Evolutionary conservation across 2,113 vertebrate species (phyloP), one percentile per base, ranked within the genome.

Genomic region (Neolamprologus caudopunctatus): DNA sequence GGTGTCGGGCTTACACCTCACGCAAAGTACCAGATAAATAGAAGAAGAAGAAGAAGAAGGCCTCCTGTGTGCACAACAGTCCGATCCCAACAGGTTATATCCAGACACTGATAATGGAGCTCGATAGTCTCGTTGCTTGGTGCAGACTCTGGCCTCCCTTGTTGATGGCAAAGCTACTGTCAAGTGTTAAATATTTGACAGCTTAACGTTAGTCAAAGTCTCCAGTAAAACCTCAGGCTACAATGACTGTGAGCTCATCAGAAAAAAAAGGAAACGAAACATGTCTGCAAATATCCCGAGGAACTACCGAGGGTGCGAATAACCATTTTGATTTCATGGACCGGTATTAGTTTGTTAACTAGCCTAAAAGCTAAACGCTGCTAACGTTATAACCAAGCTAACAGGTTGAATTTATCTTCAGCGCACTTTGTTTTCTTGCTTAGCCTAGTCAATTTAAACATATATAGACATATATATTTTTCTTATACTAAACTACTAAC

Each of bases 161-260:
- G 42, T 28, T 53, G 87, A 53, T 45, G 80, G 37, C 12, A 75
- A 81, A 90, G 81, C 80, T 80, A 89, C 90, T 88, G 88, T 84
- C 87, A 92, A 85, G 83, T 84, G 87, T 89, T 87, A 90, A 92
- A 94, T 93, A 92, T 93, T 57, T 94, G 93, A 93, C 94, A 93
- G 92, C 78, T 92, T 84, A 31, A 35, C 55, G 55, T 80, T 63
- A 55, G 66, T 82, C 78, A 58, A 84, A 85, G 71, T 89, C 82
- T 66, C 42, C 31, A 58, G 87, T 54, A 83, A 90, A 88, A 89
- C 79, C 73, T 83, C 82, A 35, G 53, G 82, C 61, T 92, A 91
- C 82, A 42, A 50, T 4, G 17, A 31, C 35, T n/a, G 53, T 55
- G 80, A 53, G 79, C 37, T 47, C 71, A 51, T 75, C 47, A 84